Evolutionary conservation across 1,140 invertebrate genomes (phyloP).

Genomic region (Monochamus saltuarius): DNA sequence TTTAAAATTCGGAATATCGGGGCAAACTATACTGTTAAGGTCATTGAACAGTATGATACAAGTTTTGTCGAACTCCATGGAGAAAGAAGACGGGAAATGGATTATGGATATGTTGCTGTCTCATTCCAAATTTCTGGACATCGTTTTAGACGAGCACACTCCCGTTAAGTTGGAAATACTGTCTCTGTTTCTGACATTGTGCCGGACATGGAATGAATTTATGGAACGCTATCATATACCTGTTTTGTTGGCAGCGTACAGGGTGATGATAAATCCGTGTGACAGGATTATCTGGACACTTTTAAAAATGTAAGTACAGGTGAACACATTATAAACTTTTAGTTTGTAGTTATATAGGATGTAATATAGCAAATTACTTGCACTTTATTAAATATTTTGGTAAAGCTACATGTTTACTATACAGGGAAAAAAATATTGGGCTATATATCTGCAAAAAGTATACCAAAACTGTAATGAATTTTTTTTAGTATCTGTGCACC

Average conservation of each 20-base stretch:
- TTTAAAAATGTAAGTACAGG: constrained; percentile 43
- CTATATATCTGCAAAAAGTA: too few species aligned
- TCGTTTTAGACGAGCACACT: constrained; percentile 59
- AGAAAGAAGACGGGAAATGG: constrained; percentile 57
- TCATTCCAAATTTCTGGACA: constrained; percentile 72
- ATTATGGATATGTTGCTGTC: constrained; percentile 73
- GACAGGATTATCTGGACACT: constrained; percentile 53
- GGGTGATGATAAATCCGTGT: constrained; percentile 62
- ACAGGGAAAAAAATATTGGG: too few species aligned
- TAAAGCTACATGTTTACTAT: neutral
- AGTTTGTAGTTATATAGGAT: constrained; percentile 62
- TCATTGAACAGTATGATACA: constrained; percentile 60
- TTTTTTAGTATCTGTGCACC: too few species aligned
- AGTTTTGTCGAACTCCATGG: constrained; percentile 45
- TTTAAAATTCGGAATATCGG: constrained; percentile 65
- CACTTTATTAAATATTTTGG: neutral
- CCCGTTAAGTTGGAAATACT: constrained; percentile 61
- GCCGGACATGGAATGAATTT: constrained; percentile 60
- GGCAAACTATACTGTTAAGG: constrained; percentile 55
- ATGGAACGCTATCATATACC: constrained; percentile 67
- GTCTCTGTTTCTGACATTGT: constrained; percentile 61
- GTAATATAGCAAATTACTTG: constrained; percentile 60
- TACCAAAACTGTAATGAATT: too few species aligned
- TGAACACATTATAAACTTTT: constrained; percentile 25
- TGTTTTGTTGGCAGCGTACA: constrained; percentile 70